Percentiles rank a stretch among this genome's conserved stretches.
These are phyloP conservation scores for Excalfactoria chinensis DNA, from an alignment of 2,113 vertebrate genomes.

Conservation along the genomic window DNA sequence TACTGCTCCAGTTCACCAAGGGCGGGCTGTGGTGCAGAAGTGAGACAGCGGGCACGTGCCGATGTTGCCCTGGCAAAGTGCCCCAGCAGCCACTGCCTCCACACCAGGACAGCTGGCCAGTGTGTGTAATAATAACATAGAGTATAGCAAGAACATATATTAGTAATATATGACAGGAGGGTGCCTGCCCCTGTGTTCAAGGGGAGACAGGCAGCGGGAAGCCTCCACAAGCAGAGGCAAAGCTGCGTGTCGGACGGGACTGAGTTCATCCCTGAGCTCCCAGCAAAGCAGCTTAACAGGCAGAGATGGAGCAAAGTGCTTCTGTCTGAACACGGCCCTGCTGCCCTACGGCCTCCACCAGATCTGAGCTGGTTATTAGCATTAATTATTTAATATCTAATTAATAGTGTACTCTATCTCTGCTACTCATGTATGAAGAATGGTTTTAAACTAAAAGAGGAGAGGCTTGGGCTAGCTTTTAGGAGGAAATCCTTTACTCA, in stretches of 20 bases:
- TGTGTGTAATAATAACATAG: not conserved
- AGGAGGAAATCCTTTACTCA: too few species aligned
- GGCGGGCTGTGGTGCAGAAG: too few species aligned
- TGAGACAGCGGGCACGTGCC: fast-evolving
- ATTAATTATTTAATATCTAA: not conserved
- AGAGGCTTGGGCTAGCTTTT: too few species aligned
- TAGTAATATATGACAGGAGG: not conserved
- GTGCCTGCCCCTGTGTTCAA: not conserved
- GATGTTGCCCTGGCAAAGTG: fast-evolving
- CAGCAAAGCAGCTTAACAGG: not conserved
- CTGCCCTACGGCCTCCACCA: not conserved
- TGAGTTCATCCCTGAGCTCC: not conserved
- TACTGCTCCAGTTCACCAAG: not conserved
- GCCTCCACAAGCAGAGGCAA: not conserved
- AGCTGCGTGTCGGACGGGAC: not conserved
- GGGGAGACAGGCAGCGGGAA: not conserved
- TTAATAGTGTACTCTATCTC: not conserved
- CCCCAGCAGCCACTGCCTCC: not conserved
- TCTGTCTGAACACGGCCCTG: not conserved
- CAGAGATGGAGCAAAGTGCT: not conserved
- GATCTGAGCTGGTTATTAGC: not conserved
- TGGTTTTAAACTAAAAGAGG: too few species aligned
- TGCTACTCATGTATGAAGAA: not conserved
- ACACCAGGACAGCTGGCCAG: too few species aligned
- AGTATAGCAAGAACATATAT: not conserved